These are phyloP conservation scores for Chrysolina haemoptera DNA, from an alignment of 2,888 invertebrate genomes.

Conservation along the genomic window DNA sequence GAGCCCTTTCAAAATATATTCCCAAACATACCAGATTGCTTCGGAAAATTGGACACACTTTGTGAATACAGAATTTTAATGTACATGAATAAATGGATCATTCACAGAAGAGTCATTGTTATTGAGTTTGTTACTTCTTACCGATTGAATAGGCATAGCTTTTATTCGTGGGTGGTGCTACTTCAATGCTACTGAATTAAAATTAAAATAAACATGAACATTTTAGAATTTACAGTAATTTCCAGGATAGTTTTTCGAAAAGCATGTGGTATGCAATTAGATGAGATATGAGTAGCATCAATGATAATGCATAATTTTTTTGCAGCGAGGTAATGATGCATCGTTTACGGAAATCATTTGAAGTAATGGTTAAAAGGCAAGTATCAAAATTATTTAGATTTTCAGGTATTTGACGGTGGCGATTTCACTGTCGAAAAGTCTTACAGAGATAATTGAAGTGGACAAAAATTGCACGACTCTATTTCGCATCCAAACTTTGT, in stretches of 20 bases:
- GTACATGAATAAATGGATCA: too few species aligned
- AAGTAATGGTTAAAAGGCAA: constrained; percentile 54
- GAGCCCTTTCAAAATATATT: background rate
- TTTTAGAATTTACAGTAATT: constrained; percentile 4
- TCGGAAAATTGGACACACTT: background rate
- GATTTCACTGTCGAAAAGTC: too few species aligned
- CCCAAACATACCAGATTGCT: background rate
- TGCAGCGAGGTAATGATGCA: constrained; percentile 56
- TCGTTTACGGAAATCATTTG: constrained; percentile 54
- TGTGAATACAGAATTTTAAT: background rate
- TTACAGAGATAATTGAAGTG: too few species aligned
- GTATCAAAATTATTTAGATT: constrained; percentile 42
- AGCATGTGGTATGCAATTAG: constrained; percentile 52
- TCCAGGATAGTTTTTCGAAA: constrained; percentile 26
- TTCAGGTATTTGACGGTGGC: background rate
- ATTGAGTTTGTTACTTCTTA: background rate
- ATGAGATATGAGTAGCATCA: constrained; percentile 44
- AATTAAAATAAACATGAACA: background rate
- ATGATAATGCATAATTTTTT: constrained; percentile 51
- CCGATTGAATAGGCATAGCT: background rate
- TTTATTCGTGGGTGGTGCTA: background rate
- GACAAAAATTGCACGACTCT: too few species aligned
- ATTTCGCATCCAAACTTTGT: too few species aligned
- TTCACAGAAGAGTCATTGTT: too few species aligned
- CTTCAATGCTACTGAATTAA: background rate